phyloP scores from a whole-genome alignment of 2,113 vertebrate species.

The Rissa tridactyla region DNA sequence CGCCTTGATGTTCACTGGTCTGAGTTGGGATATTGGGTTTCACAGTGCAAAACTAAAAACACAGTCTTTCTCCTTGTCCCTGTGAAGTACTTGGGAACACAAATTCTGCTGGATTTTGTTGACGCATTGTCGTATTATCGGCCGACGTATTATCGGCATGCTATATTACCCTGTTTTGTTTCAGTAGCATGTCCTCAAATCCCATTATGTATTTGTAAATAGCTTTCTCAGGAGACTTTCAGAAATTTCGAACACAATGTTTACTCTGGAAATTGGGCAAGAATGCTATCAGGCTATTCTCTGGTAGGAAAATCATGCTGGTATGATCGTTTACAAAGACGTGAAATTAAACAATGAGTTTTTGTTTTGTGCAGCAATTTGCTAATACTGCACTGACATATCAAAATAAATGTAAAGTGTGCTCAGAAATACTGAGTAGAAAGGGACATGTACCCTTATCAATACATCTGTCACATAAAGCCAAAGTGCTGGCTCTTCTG shows the following conservation, averaged over 20 bases:
- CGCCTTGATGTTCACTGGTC: neutral
- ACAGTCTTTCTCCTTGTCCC: neutral
- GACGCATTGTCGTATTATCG: neutral
- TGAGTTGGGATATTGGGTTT: neutral
- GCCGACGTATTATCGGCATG: neutral
- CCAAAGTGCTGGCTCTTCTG: accelerated
- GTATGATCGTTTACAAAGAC: neutral
- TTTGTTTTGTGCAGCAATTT: neutral
- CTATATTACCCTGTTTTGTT: neutral
- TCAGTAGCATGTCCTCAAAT: neutral
- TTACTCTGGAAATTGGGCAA: neutral
- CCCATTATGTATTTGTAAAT: neutral
- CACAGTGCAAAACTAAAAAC: neutral
- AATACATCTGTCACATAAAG: neutral
- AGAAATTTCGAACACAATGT: neutral
- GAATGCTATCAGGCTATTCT: neutral
- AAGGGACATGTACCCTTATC: accelerated
- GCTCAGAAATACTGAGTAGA: neutral
- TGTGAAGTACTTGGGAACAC: neutral
- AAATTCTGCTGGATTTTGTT: neutral
- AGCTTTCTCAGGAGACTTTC: neutral
- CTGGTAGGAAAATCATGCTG: neutral
- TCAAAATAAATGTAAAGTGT: neutral
- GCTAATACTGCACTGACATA: neutral
- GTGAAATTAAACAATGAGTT: neutral